Evolutionary conservation across 2,888 invertebrate genomes (phyloP).

Genomic region (Matsumyia berberina): DNA sequence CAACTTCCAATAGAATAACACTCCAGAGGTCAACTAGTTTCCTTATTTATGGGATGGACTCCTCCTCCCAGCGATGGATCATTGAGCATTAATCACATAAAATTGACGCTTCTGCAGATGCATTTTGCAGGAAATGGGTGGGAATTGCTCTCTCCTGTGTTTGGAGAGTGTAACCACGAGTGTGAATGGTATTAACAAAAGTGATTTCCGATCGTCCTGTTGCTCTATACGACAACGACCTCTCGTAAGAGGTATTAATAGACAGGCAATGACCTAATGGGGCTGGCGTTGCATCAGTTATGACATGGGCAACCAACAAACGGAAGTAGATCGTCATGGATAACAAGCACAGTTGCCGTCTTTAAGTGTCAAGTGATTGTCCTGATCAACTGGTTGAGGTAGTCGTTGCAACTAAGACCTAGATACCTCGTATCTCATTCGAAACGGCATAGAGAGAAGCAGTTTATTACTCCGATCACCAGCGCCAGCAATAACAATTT

Average conservation of each 20-base stretch:
- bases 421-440: too few relatives aligned
- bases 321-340: background rate
- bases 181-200: slow-evolving; percentile 31
- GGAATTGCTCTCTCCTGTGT: slow-evolving; percentile 23
- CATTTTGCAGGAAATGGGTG: slow-evolving; percentile 46
- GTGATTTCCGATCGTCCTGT: slow-evolving; percentile 37
- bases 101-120: slow-evolving; percentile 58
- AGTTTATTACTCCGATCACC: too few relatives aligned
- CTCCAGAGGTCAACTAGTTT: slow-evolving; percentile 48
- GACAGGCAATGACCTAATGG: slow-evolving; percentile 12
- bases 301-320: background rate
- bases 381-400: too few relatives aligned
- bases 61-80: slow-evolving; percentile 3
- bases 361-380: too few relatives aligned
- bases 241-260: slow-evolving; percentile 1
- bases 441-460: too few relatives aligned
- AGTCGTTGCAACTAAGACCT: too few relatives aligned
- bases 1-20: slow-evolving; percentile 31
- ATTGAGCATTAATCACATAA: slow-evolving; percentile 48
- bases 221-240: slow-evolving; percentile 21
- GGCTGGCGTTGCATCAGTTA: slow-evolving; percentile 3
- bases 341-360: background rate
- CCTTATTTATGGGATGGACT: slow-evolving; percentile 21
- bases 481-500: background rate
- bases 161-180: too few relatives aligned